Evolutionary conservation across 1,140 invertebrate genomes (phyloP), one percentile per base, ranked within the genome.

Genomic region (Drosophila baimaii): DNA sequence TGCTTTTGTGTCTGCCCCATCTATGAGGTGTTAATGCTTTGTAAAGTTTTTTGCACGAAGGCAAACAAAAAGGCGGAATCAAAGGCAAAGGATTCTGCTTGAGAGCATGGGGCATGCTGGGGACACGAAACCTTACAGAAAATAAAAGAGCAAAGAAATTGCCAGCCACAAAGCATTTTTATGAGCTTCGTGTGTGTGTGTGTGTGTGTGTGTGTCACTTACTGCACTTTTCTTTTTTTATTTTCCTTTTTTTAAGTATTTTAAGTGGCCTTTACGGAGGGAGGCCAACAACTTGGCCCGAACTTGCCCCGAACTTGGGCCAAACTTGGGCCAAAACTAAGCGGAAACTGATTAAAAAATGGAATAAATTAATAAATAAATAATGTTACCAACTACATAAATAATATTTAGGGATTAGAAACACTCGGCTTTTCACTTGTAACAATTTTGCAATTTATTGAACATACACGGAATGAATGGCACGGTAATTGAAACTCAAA

Each of bases 21-120:
- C 81, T 61, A 85, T 80, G 81, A 84, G 81, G 81, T 84, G 81
- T 84, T 84, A 84, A 84, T 84, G 81, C 68, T 85, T 84, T 85
- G 72, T 77, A 85, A 84, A 84, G 72, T 52, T 54, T 54, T 84
- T 84, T 69, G 43, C 54, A 52, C 49, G 71, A 66, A 52, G 59
- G 37, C 29, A 73, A 63, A 43, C 29, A 44, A 31, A 37, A 57
- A 57, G 41, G 54, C 21, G 37, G 39, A 33, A 62, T 54, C 33
- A 59, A 56, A 56, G 56, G 43, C 43, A 75, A 71, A 66, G 76
- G 56, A 70, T 55, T 79, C 63, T 43, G 33, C 55, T 33, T 25
- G n/a, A 10, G 61, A 29, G 54, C 33, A 37, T 12, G 44, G 56
- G 58, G 33, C 12, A 43, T 39, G n/a, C n/a, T n/a, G n/a, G 17